Conservation (phyloP, 2,797 vertebrate genomes). For the Gobionotothen gibberifrons region DNA sequence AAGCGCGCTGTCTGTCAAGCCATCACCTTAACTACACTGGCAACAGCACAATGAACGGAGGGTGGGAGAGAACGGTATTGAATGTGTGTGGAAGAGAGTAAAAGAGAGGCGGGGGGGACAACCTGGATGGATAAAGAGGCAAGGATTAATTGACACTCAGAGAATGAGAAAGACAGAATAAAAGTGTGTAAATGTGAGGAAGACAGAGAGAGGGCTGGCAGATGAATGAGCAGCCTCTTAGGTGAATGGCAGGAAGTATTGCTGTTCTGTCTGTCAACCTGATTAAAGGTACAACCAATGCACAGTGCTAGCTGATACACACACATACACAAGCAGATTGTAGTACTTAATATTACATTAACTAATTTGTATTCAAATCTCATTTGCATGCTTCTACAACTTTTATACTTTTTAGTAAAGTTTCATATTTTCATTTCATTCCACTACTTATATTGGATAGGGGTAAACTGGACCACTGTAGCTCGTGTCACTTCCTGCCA, state of each 20-base stretch:
- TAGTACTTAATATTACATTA: not conserved
- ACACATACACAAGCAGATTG: constrained; percentile 4
- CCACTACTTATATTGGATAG: too few relatives aligned
- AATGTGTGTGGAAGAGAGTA: constrained; percentile 38
- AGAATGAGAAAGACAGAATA: constrained; percentile 64
- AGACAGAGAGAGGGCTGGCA: constrained; percentile 47
- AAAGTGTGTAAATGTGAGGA: constrained; percentile 52
- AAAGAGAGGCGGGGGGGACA: not conserved
- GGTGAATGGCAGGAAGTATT: constrained; percentile 67
- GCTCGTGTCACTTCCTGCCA: too few relatives aligned
- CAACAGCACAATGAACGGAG: constrained; percentile 56
- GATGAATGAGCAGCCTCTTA: constrained; percentile 66
- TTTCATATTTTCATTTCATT: too few relatives aligned
- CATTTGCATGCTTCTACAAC: too few relatives aligned
- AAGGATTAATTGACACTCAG: constrained; percentile 71
- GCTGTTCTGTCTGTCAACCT: constrained; percentile 73
- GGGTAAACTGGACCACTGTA: too few relatives aligned
- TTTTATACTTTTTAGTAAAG: too few relatives aligned
- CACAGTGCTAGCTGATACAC: constrained; percentile 52
- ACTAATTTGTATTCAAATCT: too few relatives aligned
- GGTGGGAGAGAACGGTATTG: constrained; percentile 33
- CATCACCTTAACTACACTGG: constrained; percentile 78
- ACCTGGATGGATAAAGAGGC: constrained; percentile 52
- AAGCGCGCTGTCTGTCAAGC: constrained; percentile 78
- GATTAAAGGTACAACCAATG: constrained; percentile 69